Evolutionary conservation across 1,140 invertebrate genomes (phyloP).

Genomic region (Drosophila rhopaloa): DNA sequence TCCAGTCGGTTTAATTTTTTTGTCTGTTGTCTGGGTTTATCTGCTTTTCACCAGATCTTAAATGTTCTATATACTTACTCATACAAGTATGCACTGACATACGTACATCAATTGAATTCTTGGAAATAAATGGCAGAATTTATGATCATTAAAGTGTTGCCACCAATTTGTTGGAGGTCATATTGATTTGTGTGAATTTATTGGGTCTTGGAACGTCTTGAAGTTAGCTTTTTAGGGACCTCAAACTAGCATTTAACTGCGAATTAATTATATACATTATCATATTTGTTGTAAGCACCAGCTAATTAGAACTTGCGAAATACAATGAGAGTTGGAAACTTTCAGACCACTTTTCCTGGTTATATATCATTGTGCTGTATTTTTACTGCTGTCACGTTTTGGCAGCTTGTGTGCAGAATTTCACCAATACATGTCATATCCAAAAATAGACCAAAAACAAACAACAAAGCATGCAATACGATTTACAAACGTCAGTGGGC

Average conservation of each 20-base stretch:
- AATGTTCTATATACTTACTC: conserved; percentile 16
- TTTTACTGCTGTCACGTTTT: conserved; percentile 69
- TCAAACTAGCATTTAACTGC: neutral
- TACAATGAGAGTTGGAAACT: conserved; percentile 9
- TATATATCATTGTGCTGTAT: conserved; percentile 17
- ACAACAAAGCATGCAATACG: conserved; percentile 69
- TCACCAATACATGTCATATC: conserved; percentile 67
- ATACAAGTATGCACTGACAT: neutral
- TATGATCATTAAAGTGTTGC: conserved; percentile 23
- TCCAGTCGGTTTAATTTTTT: conserved; percentile 17
- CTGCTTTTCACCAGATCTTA: conserved; percentile 41
- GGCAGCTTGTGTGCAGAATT: conserved; percentile 70
- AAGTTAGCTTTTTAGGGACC: neutral
- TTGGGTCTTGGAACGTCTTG: neutral
- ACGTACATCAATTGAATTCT: conserved; percentile 19
- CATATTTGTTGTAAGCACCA: neutral
- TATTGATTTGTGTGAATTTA: conserved; percentile 17
- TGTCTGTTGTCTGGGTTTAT: conserved; percentile 30
- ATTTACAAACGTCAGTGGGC: conserved; percentile 68
- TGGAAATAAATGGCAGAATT: conserved; percentile 2
- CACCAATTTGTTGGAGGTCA: conserved; percentile 29
- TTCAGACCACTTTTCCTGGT: conserved; percentile 2
- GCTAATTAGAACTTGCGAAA: conserved; percentile 16
- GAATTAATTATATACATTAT: neutral
- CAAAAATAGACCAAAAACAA: conserved; percentile 66